Conservation (phyloP, 2,113 vertebrate species). For the Strix uralensis region DNA sequence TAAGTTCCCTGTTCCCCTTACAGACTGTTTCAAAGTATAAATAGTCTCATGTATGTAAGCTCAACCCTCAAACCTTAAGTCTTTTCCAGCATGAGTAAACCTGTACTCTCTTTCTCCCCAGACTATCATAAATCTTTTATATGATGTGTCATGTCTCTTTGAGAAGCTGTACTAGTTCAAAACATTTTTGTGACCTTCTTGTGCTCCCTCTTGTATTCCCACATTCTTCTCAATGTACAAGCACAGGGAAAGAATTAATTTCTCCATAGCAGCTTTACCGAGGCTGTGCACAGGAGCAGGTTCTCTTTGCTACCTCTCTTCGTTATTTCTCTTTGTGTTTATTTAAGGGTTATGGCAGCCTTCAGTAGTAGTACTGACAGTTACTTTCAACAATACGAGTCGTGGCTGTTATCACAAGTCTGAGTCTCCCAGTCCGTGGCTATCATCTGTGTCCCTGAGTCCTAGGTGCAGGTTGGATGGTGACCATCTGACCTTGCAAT, state of each 20-base stretch:
- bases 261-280: not conserved
- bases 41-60: not conserved
- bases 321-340: not conserved
- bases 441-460: not conserved
- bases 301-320: not conserved
- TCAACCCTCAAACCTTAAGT: not conserved
- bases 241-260: not conserved
- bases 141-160: not conserved
- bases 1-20: not conserved
- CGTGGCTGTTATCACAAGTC: not conserved
- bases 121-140: not conserved
- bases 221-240: not conserved
- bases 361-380: not conserved
- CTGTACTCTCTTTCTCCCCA: not conserved
- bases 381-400: not conserved
- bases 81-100: conserved; percentile 1
- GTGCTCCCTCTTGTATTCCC: not conserved
- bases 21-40: not conserved
- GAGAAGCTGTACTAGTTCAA: not conserved
- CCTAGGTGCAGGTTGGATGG: not conserved
- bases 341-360: not conserved
- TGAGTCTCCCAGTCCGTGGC: not conserved
- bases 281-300: not conserved
- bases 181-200: not conserved
- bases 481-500: not conserved